Base-by-base conservation (phyloP, 2,797 vertebrate genomes). In the Furcifer pardalis region DNA sequence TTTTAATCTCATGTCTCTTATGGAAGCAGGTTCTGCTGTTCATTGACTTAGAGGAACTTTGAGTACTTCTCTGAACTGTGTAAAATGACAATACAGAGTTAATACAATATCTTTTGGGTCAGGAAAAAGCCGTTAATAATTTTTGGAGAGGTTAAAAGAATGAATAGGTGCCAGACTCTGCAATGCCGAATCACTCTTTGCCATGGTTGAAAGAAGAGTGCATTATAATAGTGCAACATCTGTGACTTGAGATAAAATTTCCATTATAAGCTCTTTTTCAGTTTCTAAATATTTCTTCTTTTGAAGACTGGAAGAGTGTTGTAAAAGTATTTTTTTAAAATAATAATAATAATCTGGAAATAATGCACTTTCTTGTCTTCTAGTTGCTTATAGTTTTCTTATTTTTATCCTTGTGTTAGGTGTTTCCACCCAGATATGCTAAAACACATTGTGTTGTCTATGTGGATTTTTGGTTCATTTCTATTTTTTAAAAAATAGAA, bases 181-280 rank as follows among this genome's bases (percentile, higher is more conserved):
- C 86, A 86, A 30, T 32, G 19, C 27, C 19, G 27, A 77, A 84
- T 59, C 60, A 66, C 59, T 59, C 35, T 87, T 77, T 77, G 82
- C 89, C 60, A 56, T 79, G 84, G 81, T 79, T 83, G 85, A 91
- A 89, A 84, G 81, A 73, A 90, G 79, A 92, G 88, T 87, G 65
- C 32, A 87, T 91, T 94, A 77, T 87, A 85, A 65, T 9, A 89
- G 76, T 27, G 62, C 56, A 84, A 60, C 79, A 85, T 90, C 85
- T 92, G 87, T 92, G 88, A 83, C 83, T 86, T 10, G 79, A 93
- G 84, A 92, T 92, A 93, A 94, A 93, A 92, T 76, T 94, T 77
- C 81, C 83, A 84, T 94, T 93, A 92, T 40, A 42, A 89, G 63
- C 74, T 87, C 25, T 77, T 63, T 77, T 27, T 35, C 42, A 63